phyloP scores from a whole-genome alignment of 2,888 invertebrate genomes.

The Dendrolimus pini region DNA sequence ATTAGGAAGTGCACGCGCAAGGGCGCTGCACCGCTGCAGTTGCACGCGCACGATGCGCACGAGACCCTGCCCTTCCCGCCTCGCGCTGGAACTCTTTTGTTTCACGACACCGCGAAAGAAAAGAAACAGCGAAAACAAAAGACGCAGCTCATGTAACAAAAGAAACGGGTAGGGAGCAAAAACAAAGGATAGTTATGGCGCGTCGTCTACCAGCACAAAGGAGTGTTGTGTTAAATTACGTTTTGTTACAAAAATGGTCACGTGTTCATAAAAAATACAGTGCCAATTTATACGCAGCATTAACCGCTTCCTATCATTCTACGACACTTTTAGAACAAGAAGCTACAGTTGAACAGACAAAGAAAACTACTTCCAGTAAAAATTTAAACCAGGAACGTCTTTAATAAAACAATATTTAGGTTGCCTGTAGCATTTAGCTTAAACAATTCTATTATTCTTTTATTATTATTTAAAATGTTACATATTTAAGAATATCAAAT shows the following conservation, averaged over 20 bases:
- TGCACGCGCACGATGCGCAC: constrained; percentile 26
- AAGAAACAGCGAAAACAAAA: constrained; percentile 45
- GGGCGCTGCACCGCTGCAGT: constrained; percentile 52
- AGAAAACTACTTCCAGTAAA: too few relatives aligned
- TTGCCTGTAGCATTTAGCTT: too few relatives aligned
- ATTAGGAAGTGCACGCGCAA: constrained; percentile 69
- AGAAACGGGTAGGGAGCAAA: constrained; percentile 44
- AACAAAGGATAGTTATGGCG: constrained; percentile 30
- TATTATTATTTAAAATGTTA: too few relatives aligned
- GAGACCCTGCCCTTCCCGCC: constrained; percentile 22
- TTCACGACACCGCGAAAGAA: constrained; percentile 32
- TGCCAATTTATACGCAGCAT: background rate
- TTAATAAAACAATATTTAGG: too few relatives aligned
- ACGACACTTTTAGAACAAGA: too few relatives aligned
- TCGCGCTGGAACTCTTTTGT: constrained; percentile 12
- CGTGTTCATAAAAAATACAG: constrained; percentile 20
- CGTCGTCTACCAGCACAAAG: constrained; percentile 48
- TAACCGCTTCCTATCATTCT: too few relatives aligned
- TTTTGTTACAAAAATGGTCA: constrained; percentile 36
- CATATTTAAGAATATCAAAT: too few relatives aligned
- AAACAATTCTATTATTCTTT: too few relatives aligned
- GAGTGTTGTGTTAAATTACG: constrained; percentile 44
- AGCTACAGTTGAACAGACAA: too few relatives aligned
- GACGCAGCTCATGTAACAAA: constrained; percentile 38
- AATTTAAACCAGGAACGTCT: too few relatives aligned